These are phyloP conservation scores for Hyphantria cunea DNA, from an alignment of 1,140 invertebrate species.

Conservation along the genomic window DNA sequence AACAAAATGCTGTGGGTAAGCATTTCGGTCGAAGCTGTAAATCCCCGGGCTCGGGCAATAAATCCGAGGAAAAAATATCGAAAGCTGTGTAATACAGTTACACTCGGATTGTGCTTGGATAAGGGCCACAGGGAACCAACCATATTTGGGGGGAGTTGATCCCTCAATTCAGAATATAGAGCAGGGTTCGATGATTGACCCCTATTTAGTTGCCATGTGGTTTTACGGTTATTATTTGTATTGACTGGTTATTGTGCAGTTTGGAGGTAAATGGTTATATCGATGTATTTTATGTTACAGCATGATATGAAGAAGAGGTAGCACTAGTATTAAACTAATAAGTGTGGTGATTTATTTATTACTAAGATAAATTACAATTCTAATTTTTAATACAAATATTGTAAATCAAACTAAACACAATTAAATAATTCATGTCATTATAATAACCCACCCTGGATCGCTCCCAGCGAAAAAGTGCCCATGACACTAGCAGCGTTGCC, in stretches of 20 bases:
- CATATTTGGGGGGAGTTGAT: slow-evolving; percentile 37
- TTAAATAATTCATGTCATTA: too few relatives aligned
- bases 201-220: slow-evolving; percentile 4
- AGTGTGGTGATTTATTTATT: too few relatives aligned
- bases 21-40: slow-evolving; percentile 73
- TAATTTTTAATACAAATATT: too few relatives aligned
- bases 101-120: slow-evolving; percentile 45
- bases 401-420: too few relatives aligned
- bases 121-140: slow-evolving; percentile 33
- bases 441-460: too few relatives aligned
- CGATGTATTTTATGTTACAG: too few relatives aligned
- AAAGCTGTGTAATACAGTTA: slow-evolving; percentile 65
- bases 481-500: too few relatives aligned
- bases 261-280: too few relatives aligned
- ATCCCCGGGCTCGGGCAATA: slow-evolving; percentile 57
- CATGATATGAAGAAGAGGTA: too few relatives aligned
- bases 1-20: slow-evolving; percentile 70
- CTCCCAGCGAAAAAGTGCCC: too few relatives aligned
- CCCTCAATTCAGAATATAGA: slow-evolving; percentile 40
- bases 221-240: slow-evolving; percentile 10
- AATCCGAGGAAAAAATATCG: slow-evolving; percentile 66
- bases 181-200: slow-evolving; percentile 7
- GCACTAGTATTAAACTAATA: too few relatives aligned
- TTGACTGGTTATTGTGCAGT: neutral
- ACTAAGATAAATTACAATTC: too few relatives aligned